phyloP scores from a whole-genome alignment of 2,888 invertebrate genomes.

The Agelastica alni region DNA sequence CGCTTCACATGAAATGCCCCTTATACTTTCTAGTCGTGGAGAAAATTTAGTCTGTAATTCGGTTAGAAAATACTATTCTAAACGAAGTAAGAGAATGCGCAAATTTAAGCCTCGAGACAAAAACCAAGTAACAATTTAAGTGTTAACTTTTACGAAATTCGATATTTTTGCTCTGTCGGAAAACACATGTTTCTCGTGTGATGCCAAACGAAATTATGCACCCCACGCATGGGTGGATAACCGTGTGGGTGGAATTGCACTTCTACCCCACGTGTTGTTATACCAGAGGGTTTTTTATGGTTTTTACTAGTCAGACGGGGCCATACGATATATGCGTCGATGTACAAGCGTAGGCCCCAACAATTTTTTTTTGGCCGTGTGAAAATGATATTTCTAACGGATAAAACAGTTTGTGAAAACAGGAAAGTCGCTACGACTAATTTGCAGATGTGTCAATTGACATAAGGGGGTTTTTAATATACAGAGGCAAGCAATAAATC shows the following conservation, averaged over 20 bases:
- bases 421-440: constrained; percentile 14
- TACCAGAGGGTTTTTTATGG: background rate
- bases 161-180: too few relatives aligned
- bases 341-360: constrained; percentile 15
- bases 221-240: background rate
- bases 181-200: background rate
- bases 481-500: too few relatives aligned
- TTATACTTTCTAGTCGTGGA: too few relatives aligned
- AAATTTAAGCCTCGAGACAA: too few relatives aligned
- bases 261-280: background rate
- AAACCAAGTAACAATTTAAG: too few relatives aligned
- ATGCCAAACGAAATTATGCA: background rate
- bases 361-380: constrained; percentile 26
- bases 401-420: constrained; percentile 27
- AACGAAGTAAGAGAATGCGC: too few relatives aligned
- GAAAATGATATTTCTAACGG: constrained; percentile 31
- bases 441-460: constrained; percentile 13
- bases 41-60: too few relatives aligned
- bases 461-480: too few relatives aligned
- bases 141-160: too few relatives aligned
- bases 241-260: background rate
- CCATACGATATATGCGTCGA: constrained; percentile 1
- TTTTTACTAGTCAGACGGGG: constrained; percentile 2
- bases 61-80: too few relatives aligned
- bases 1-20: too few relatives aligned